These are phyloP conservation scores for Physocephala rufipes DNA, from an alignment of 2,888 invertebrate genomes.

Conservation along the genomic window DNA sequence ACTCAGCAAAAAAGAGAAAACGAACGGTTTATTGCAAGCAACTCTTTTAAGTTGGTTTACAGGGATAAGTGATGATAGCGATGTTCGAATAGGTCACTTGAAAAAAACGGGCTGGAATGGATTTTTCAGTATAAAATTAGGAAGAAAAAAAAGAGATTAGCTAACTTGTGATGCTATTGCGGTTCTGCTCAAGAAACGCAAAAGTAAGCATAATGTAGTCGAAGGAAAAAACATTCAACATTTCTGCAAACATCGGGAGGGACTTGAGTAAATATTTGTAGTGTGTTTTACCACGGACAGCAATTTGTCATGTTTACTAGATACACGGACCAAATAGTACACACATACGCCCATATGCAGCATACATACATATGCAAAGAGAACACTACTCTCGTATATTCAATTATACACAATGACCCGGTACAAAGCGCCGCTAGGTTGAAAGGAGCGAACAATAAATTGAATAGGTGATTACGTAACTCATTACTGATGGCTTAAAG, in stretches of 20 bases:
- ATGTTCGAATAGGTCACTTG: neutral
- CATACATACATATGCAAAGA: neutral
- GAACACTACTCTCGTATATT: neutral
- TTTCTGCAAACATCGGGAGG: conserved; percentile 24
- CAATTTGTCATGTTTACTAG: conserved; percentile 32
- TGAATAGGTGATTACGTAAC: too few relatives aligned
- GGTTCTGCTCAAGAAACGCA: too few relatives aligned
- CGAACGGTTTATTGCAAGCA: too few relatives aligned
- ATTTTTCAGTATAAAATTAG: too few relatives aligned
- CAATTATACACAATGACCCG: neutral
- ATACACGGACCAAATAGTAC: neutral
- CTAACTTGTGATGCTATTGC: too few relatives aligned
- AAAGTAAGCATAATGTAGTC: neutral
- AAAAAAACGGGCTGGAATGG: neutral
- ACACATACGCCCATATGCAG: neutral
- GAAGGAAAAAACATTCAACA: conserved; percentile 2
- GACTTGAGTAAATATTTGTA: conserved; percentile 28
- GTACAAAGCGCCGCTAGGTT: neutral
- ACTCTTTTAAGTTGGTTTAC: neutral
- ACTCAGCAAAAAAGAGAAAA: neutral
- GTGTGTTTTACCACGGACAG: conserved; percentile 15
- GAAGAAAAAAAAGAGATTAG: too few relatives aligned
- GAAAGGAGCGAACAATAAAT: too few relatives aligned
- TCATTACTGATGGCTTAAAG: neutral
- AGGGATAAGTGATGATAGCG: neutral